These are phyloP conservation scores for Grallaria varia DNA, from an alignment of 2,113 vertebrate species.

Conservation along the genomic window DNA sequence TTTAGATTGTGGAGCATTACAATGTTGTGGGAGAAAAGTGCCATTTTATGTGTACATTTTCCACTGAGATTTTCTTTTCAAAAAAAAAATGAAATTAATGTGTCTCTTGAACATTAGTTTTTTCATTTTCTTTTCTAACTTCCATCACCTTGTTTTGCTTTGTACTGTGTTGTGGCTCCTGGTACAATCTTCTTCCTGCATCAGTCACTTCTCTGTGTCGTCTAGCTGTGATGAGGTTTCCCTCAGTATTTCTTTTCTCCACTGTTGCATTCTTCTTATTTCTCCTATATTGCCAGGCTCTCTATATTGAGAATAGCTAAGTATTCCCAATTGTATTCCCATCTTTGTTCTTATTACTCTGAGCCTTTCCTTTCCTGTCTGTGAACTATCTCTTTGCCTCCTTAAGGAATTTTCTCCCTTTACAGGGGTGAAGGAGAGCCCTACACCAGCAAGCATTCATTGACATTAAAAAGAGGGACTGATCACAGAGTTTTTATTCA, in stretches of 20 bases:
- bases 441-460: neutral
- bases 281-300: neutral
- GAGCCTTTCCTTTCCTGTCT: neutral
- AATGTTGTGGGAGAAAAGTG: neutral
- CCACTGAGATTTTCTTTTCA: neutral
- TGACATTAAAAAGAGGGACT: neutral
- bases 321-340: neutral
- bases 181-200: neutral
- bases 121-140: neutral
- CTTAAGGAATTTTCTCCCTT: neutral
- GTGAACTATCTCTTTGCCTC: neutral
- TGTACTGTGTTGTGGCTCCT: neutral
- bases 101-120: neutral
- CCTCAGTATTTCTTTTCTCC: neutral
- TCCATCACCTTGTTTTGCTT: neutral
- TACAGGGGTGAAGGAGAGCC: neutral
- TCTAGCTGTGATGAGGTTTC: neutral
- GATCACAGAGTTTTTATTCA: neutral
- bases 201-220: neutral
- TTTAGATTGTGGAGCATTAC: neutral
- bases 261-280: neutral
- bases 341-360: neutral
- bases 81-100: neutral
- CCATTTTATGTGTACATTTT: neutral
- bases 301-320: neutral